Evolutionary conservation across 2,888 invertebrate species (phyloP).

Genomic region (Adelognathus sp.): DNA sequence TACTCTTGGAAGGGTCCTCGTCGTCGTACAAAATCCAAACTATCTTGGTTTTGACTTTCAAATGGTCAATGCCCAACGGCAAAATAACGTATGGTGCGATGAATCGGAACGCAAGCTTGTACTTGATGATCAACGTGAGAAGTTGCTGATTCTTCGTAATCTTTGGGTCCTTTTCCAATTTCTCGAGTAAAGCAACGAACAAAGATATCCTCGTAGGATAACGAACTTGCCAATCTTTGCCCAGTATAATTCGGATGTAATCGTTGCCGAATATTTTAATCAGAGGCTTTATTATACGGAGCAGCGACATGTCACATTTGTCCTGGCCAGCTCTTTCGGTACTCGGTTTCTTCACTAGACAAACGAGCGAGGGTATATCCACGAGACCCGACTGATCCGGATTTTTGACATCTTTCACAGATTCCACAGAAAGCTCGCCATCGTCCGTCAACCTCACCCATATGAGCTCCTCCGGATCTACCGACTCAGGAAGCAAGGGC

Average conservation of each 20-base stretch:
- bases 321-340: background rate
- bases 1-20: conserved; percentile 26
- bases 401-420: background rate
- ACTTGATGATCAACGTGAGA: conserved; percentile 10
- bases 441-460: background rate
- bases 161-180: conserved; percentile 27
- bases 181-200: conserved; percentile 45
- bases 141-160: conserved; percentile 10
- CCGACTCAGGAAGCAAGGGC: background rate
- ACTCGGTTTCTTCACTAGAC: background rate
- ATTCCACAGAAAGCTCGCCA: background rate
- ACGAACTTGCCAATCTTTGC: background rate
- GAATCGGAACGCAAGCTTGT: conserved; percentile 51
- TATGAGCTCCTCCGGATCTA: background rate
- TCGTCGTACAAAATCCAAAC: conserved; percentile 52
- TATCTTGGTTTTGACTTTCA: conserved; percentile 34
- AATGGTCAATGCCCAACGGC: conserved; percentile 38
- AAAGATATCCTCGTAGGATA: conserved; percentile 59
- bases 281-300: conserved; percentile 41
- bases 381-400: background rate
- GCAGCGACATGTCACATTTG: conserved; percentile 23
- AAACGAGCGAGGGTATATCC: background rate
- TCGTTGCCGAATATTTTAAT: conserved; percentile 32
- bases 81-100: conserved; percentile 54
- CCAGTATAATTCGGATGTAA: conserved; percentile 49